A percentile compares a stretch with the other conserved stretches of the same genome.
phyloP scores from a whole-genome alignment of 2,888 invertebrate genomes.

The Octodonta nipae region DNA sequence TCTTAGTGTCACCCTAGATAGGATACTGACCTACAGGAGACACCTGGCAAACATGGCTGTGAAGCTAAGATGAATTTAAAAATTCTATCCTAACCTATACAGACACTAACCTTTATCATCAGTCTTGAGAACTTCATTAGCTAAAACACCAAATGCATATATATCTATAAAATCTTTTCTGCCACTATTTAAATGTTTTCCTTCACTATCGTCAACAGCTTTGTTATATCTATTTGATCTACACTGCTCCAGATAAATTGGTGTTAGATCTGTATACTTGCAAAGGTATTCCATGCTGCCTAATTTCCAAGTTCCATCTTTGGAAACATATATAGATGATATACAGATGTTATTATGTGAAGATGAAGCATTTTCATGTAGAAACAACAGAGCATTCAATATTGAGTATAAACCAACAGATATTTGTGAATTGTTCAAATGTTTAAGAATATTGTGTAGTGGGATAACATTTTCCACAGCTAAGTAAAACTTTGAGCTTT shows the following conservation, averaged over 20 bases:
- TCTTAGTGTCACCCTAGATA: too few relatives aligned
- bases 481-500: slow-evolving; percentile 59
- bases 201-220: slow-evolving; percentile 59
- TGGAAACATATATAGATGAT: slow-evolving; percentile 67
- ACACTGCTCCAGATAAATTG: slow-evolving; percentile 52
- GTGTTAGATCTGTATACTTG: slow-evolving; percentile 50
- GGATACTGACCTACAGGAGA: too few relatives aligned
- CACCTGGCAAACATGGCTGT: too few relatives aligned
- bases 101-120: slow-evolving; percentile 42
- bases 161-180: slow-evolving; percentile 53
- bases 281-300: slow-evolving; percentile 74
- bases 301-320: slow-evolving; percentile 77
- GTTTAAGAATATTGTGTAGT: slow-evolving; percentile 48
- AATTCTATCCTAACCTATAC: too few relatives aligned
- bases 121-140: slow-evolving; percentile 56
- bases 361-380: slow-evolving; percentile 66
- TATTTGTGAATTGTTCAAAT: slow-evolving; percentile 63
- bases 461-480: slow-evolving; percentile 75
- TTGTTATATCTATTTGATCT: slow-evolving; percentile 51
- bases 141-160: slow-evolving; percentile 63
- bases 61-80: too few relatives aligned
- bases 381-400: slow-evolving; percentile 65
- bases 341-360: slow-evolving; percentile 75
- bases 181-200: slow-evolving; percentile 36
- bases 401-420: slow-evolving; percentile 74